Evolutionary conservation across 2,888 invertebrate species (phyloP).

Genomic region (Serrognathus titanus): DNA sequence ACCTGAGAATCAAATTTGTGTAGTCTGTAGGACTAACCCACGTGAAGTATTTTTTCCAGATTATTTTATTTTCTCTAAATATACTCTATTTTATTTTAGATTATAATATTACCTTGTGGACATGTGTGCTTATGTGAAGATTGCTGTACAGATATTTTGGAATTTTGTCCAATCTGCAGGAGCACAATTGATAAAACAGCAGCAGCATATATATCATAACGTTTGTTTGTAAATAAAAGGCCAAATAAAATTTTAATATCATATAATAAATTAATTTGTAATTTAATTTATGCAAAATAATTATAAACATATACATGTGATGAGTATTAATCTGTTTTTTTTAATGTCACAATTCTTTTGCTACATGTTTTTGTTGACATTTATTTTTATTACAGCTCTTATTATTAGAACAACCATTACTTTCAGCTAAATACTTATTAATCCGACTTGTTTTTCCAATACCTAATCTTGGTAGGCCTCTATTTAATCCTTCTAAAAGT

Average conservation of each 20-base stretch:
- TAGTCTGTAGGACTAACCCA: conserved; percentile 82
- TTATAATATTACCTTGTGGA: conserved; percentile 83
- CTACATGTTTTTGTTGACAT: neutral
- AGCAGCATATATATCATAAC: conserved; percentile 71
- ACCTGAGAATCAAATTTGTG: conserved; percentile 67
- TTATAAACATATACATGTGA: too few species aligned
- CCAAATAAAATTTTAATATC: too few species aligned
- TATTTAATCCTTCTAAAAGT: conserved; percentile 90
- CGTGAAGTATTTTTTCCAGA: conserved; percentile 59
- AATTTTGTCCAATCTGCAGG: conserved; percentile 78
- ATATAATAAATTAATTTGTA: conserved; percentile 4
- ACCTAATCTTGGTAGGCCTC: conserved; percentile 87
- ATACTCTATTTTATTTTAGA: conserved; percentile 50
- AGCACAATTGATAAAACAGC: conserved; percentile 64
- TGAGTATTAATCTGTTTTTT: too few species aligned
- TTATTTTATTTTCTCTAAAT: neutral
- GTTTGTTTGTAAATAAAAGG: conserved; percentile 3
- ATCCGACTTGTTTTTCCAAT: conserved; percentile 85
- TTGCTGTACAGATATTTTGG: conserved; percentile 67
- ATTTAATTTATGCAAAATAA: neutral
- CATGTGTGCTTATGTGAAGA: conserved; percentile 89
- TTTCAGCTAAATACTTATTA: conserved; percentile 48
- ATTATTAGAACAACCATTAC: conserved; percentile 6
- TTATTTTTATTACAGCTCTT: conserved; percentile 8
- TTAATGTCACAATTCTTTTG: neutral